Evolutionary conservation across 2,113 vertebrate genomes (phyloP), one percentile per base, ranked within the genome.

Genomic region (Ailuropoda melanoleuca): DNA sequence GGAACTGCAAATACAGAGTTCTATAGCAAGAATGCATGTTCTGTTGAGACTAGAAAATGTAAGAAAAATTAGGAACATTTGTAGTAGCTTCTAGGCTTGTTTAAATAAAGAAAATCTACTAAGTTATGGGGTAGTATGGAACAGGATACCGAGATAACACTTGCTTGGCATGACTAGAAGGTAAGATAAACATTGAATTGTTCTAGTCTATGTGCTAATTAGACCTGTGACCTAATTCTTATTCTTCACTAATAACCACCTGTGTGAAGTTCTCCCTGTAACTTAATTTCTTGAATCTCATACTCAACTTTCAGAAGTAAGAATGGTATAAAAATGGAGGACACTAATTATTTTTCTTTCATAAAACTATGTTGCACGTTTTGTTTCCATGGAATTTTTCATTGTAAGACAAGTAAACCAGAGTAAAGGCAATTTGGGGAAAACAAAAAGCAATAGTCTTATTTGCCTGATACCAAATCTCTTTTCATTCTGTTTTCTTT

Each of bases 271-370:
- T 91, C 55, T 48, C 24, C 48, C 17, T 43, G 53, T 43, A 77
- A 86, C 74, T 96, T 88, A 70, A 91, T 95, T 93, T 83, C 81
- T 50, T 75, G 74, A 90, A 90, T 83, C 60, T 93, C 26, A 78
- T 26, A 34, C 34, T 8, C 37, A 83, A 46, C 60, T 88, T 88
- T 93, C 37, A 91, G 75, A 83, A 60, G 58, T 48, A 88, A 55
- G 48, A 90, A 83, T 86, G 19, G 34, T 78, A 12, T 75, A 70
- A 60, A 92, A 91, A 34, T 34, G n/a, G 15, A 91, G 26, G 56
- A n/a, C 7, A 50, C 3, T 92, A 88, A 70, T 90, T 86, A 80
- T 89, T 92, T 87, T 75, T 95, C 48, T 70, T 23, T 90, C n/a
- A 83, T 53, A 43, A 68, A 64, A 95, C 84, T 88, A 55, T 6